Evolutionary conservation across 2,113 vertebrate species (phyloP).

Genomic region (Dunckerocampus dactyliophorus): DNA sequence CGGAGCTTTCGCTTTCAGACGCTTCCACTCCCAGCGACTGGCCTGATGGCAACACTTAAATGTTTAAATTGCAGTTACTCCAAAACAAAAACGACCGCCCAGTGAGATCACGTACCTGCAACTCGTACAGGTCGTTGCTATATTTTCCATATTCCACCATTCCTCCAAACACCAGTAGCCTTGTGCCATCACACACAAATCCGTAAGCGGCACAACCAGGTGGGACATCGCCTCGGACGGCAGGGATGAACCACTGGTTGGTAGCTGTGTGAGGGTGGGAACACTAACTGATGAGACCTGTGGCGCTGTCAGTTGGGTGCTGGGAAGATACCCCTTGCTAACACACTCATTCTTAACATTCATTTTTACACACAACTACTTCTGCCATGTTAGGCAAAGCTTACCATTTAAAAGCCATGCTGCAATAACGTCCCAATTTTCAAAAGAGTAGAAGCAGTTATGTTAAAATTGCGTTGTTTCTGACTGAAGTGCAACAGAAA

Average conservation of each 20-base stretch:
- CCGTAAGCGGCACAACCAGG: conserved; percentile 92
- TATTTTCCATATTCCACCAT: conserved; percentile 95
- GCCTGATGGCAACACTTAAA: conserved; percentile 67
- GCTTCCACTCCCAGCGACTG: conserved; percentile 94
- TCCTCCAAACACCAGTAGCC: conserved; percentile 86
- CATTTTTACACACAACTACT: too few species aligned
- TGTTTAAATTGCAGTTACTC: not conserved
- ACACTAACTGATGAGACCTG: not conserved
- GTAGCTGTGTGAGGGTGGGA: conserved; percentile 70
- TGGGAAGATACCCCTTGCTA: not conserved
- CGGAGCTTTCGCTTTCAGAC: conserved; percentile 88
- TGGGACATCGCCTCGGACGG: conserved; percentile 87
- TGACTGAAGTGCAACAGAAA: too few species aligned
- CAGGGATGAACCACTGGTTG: conserved; percentile 94
- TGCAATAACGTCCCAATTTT: too few species aligned
- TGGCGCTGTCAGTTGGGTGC: not conserved
- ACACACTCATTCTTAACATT: too few species aligned
- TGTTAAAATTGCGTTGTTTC: too few species aligned
- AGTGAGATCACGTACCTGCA: conserved; percentile 74
- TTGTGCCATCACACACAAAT: conserved; percentile 88
- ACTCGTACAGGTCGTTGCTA: conserved; percentile 89
- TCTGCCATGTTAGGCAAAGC: too few species aligned
- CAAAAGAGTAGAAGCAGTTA: too few species aligned
- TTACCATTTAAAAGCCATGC: too few species aligned
- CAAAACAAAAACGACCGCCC: not conserved